These are phyloP conservation scores for Tetragnatha versicolor DNA, from an alignment of 1,140 invertebrate species.

Conservation along the genomic window DNA sequence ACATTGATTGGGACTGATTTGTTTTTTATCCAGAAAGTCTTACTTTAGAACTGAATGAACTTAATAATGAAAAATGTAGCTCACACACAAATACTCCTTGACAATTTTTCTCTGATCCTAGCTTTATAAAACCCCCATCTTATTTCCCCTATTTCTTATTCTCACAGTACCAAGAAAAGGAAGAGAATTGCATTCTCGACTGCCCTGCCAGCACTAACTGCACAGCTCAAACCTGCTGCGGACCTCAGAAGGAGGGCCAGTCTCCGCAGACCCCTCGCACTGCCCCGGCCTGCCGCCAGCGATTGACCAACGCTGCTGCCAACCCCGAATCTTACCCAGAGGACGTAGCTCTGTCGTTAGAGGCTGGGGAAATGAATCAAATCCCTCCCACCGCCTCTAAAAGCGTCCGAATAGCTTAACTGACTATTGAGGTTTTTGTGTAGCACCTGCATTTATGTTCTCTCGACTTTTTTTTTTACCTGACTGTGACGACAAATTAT, in stretches of 20 bases:
- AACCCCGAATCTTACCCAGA: constrained; percentile 27
- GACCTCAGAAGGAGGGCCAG: constrained; percentile 53
- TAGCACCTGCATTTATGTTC: no score
- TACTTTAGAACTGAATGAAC: no score
- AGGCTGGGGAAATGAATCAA: constrained; percentile 25
- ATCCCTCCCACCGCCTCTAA: constrained; percentile 4
- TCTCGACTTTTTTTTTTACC: no score
- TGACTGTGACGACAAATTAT: no score
- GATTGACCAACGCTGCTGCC: constrained; percentile 36
- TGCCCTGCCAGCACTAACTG: constrained; percentile 57
- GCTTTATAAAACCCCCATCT: no score
- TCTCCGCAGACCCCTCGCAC: constrained; percentile 46
- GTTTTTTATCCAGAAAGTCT: no score
- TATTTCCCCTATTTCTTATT: not conserved
- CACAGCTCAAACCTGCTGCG: constrained; percentile 57
- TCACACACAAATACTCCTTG: no score
- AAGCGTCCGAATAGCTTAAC: constrained; percentile 6
- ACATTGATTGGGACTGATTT: no score
- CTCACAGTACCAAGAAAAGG: constrained; percentile 51
- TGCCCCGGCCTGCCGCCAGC: constrained; percentile 42
- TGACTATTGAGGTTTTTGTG: no score
- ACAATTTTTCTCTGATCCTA: no score
- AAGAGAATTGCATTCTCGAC: constrained; percentile 56
- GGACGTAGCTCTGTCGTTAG: constrained; percentile 32
- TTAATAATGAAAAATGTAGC: no score